Conservation (phyloP, 2,113 vertebrate genomes). For the Plectropomus leopardus region DNA sequence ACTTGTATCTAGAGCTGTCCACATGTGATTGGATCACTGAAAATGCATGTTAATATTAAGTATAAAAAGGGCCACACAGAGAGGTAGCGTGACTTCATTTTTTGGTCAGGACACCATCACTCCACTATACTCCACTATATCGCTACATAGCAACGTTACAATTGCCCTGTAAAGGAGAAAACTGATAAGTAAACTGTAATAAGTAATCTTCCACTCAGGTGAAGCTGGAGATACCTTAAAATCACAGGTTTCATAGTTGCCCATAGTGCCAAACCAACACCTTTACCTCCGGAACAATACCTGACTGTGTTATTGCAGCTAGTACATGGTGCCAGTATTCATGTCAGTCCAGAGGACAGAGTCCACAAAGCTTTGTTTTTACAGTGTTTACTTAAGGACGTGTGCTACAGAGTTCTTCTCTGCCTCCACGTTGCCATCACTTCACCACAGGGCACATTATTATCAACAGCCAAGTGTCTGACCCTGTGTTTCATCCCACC, state of each 20-base stretch:
- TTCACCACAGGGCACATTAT: slow-evolving; percentile 19
- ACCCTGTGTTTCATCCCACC: slow-evolving; percentile 19
- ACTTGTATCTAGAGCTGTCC: not conserved
- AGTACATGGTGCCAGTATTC: not conserved
- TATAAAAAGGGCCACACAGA: not conserved
- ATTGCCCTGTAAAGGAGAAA: too few relatives aligned
- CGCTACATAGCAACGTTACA: too few relatives aligned
- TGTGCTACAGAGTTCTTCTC: slow-evolving; percentile 1
- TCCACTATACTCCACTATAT: too few relatives aligned
- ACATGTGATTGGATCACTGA: not conserved
- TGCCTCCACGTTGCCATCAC: not conserved
- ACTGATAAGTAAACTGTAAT: not conserved
- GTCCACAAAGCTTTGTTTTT: slow-evolving; percentile 37
- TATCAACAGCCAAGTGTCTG: slow-evolving; percentile 28
- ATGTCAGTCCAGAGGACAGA: slow-evolving; percentile 13
- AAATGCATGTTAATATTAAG: not conserved
- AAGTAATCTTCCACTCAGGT: not conserved
- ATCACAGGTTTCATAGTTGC: not conserved
- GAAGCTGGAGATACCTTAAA: slow-evolving; percentile 2
- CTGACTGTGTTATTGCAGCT: not conserved
- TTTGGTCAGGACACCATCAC: too few relatives aligned
- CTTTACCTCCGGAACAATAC: slow-evolving; percentile 11
- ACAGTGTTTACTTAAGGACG: slow-evolving; percentile 23
- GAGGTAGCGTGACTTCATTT: too few relatives aligned
- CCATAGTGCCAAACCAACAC: not conserved